These are phyloP conservation scores for Scelioninae gen. 1 DNA, from an alignment of 2,888 invertebrate species.

Conservation along the genomic window DNA sequence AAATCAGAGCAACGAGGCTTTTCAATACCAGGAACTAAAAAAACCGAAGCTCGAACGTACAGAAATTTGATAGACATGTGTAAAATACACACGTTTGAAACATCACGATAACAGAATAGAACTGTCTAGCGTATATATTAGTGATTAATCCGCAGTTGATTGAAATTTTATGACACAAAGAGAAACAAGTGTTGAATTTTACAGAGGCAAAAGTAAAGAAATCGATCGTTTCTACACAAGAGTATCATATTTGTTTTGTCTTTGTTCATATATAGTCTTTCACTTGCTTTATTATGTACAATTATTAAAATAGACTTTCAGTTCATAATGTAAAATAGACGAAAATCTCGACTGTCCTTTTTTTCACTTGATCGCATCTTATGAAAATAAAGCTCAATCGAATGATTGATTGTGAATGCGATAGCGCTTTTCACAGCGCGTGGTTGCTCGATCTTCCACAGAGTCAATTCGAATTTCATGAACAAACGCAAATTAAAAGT, in stretches of 20 bases:
- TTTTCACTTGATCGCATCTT: slow-evolving; percentile 45
- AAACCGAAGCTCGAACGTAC: too few relatives aligned
- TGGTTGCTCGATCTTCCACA: slow-evolving; percentile 22
- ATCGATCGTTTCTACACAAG: slow-evolving; percentile 23
- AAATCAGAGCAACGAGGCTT: too few relatives aligned
- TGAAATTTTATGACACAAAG: too few relatives aligned
- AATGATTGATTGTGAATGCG: slow-evolving; percentile 25
- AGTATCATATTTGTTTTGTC: slow-evolving; percentile 8
- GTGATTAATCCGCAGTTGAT: too few relatives aligned
- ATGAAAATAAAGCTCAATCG: slow-evolving; percentile 50
- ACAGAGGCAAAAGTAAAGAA: slow-evolving; percentile 38
- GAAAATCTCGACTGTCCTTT: slow-evolving; percentile 44
- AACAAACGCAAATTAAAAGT: slow-evolving; percentile 27
- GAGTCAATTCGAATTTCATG: slow-evolving; percentile 46
- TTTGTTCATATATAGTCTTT: slow-evolving; percentile 32
- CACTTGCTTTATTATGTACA: slow-evolving; percentile 31
- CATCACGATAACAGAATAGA: too few relatives aligned
- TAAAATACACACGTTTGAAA: too few relatives aligned
- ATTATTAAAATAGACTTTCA: slow-evolving; percentile 44
- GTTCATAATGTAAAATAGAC: slow-evolving; percentile 44
- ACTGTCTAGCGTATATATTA: too few relatives aligned
- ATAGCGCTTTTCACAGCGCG: slow-evolving; percentile 14
- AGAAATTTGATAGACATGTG: too few relatives aligned
- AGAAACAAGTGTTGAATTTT: not conserved
- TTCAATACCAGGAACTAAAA: too few relatives aligned